Percentiles rank a stretch among this genome's conserved stretches.
Evolutionary conservation across 2,113 vertebrate species (phyloP).

Genomic region (Sturnus vulgaris): DNA sequence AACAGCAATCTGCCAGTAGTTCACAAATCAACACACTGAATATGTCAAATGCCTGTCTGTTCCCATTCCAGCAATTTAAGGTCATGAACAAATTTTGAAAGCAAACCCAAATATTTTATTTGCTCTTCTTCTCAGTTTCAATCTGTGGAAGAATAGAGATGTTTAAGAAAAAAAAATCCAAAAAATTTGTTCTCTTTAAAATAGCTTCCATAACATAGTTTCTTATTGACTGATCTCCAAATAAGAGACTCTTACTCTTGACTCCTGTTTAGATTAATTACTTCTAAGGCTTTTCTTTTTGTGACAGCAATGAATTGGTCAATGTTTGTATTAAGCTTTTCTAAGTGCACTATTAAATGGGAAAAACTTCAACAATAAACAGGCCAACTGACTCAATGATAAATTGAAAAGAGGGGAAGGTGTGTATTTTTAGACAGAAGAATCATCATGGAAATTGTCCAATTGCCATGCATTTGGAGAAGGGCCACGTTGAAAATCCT

Average conservation of each 20-base stretch:
- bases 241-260: slow-evolving; percentile 23
- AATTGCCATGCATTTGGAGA: background rate
- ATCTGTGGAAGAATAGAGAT: background rate
- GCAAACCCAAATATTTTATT: background rate
- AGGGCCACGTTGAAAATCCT: background rate
- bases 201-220: background rate
- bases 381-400: background rate
- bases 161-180: background rate
- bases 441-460: slow-evolving; percentile 20
- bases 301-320: background rate
- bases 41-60: background rate
- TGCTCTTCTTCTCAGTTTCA: background rate
- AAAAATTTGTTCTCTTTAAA: background rate
- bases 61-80: slow-evolving; percentile 1
- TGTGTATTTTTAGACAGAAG: slow-evolving; percentile 6
- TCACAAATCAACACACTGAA: slow-evolving; percentile 13
- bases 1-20: slow-evolving; percentile 31
- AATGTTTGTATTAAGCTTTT: slow-evolving; percentile 33
- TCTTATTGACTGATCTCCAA: slow-evolving; percentile 17
- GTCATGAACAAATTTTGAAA: background rate
- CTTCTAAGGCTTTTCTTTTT: slow-evolving; percentile 20
- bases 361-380: slow-evolving; percentile 17
- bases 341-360: slow-evolving; percentile 1
- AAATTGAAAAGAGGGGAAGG: background rate
- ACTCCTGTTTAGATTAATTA: slow-evolving; percentile 11